A percentile compares a stretch with the other conserved stretches of the same genome.
Evolutionary conservation across 2,888 invertebrate species (phyloP).

Genomic region (Drosophila maculinotata): DNA sequence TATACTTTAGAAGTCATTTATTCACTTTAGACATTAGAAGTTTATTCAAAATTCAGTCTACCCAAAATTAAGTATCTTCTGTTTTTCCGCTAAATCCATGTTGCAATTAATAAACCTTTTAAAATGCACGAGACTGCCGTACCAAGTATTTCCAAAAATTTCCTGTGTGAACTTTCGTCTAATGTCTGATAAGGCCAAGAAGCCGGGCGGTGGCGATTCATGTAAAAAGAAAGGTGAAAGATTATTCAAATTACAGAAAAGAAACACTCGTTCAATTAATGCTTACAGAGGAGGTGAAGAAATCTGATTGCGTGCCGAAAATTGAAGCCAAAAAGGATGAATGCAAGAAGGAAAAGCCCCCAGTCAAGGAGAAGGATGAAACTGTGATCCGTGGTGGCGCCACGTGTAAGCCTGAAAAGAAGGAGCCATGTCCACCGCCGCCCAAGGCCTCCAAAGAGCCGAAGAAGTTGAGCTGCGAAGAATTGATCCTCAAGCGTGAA

Average conservation of each 20-base stretch:
- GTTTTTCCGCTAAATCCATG: slow-evolving; percentile 18
- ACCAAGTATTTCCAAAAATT: slow-evolving; percentile 1
- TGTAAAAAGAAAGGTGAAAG: neutral
- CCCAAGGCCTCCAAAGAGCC: neutral
- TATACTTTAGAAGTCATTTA: neutral
- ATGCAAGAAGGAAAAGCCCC: neutral
- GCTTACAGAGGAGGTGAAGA: neutral
- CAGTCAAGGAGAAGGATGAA: slow-evolving; percentile 10
- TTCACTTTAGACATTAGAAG: neutral
- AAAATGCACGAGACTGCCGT: slow-evolving; percentile 3
- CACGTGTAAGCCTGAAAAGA: slow-evolving; percentile 4
- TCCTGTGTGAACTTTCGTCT: slow-evolving; percentile 10
- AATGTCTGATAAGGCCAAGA: slow-evolving; percentile 23
- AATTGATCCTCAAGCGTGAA: slow-evolving; percentile 25
- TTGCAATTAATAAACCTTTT: slow-evolving; percentile 24
- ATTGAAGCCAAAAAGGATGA: neutral
- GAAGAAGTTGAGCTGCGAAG: slow-evolving; percentile 21
- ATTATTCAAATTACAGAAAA: neutral
- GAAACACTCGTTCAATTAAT: neutral
- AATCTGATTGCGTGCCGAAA: neutral
- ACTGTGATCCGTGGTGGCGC: slow-evolving; percentile 17
- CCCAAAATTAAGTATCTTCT: neutral
- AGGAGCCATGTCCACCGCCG: neutral
- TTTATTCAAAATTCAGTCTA: neutral
- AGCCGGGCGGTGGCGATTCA: neutral